phyloP scores from a whole-genome alignment of 2,797 vertebrate species.

The Uromys caudimaculatus region DNA sequence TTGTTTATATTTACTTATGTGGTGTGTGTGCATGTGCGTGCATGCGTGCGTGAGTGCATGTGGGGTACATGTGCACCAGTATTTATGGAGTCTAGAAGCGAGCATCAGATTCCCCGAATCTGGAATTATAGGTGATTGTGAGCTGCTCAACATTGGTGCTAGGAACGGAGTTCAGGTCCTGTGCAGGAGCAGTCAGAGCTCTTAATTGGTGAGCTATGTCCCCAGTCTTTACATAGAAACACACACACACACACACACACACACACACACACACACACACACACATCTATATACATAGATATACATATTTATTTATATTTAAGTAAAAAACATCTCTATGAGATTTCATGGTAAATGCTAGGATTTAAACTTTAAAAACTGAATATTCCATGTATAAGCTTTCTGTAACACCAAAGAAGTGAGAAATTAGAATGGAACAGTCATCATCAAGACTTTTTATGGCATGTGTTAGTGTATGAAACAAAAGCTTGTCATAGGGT shows the following conservation, averaged over 20 bases:
- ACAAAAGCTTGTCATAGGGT: neutral
- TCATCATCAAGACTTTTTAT: neutral
- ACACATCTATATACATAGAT: too few species aligned
- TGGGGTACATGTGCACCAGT: neutral
- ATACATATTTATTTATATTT: neutral
- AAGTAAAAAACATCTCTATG: neutral
- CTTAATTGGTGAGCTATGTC: neutral
- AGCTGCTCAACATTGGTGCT: neutral
- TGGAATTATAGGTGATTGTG: neutral
- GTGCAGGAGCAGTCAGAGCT: neutral
- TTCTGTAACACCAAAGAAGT: conserved; percentile 4
- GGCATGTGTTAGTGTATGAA: conserved; percentile 25
- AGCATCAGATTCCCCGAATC: neutral
- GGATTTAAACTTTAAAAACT: conserved; percentile 33
- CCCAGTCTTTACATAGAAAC: neutral
- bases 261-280: too few species aligned
- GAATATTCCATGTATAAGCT: neutral
- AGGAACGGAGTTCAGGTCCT: neutral
- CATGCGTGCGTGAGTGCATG: too few species aligned
- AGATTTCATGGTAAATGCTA: neutral
- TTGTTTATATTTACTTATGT: neutral
- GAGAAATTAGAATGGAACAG: neutral
- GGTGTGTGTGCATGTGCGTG: neutral
- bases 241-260: neutral
- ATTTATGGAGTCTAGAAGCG: neutral